Evolutionary conservation across 2,113 vertebrate genomes (phyloP).

Genomic region (Prunella fulvescens): DNA sequence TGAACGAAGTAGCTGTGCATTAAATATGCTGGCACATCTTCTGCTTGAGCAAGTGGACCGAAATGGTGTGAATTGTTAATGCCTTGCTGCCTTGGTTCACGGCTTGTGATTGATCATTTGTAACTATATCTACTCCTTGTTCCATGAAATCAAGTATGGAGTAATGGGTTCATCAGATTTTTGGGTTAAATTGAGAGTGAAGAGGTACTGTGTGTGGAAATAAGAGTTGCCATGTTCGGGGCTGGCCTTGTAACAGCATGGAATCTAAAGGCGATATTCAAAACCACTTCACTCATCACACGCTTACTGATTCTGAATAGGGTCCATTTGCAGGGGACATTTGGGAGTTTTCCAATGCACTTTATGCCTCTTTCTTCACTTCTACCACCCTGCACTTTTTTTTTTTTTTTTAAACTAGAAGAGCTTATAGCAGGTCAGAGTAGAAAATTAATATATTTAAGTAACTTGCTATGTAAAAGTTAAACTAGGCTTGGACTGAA

Average conservation of each 20-base stretch:
- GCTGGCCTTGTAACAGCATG: constrained; percentile 89
- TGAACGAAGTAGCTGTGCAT: constrained; percentile 83
- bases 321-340: constrained; percentile 86
- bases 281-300: constrained; percentile 91
- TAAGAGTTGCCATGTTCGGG: constrained; percentile 87
- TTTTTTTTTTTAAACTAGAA: not conserved
- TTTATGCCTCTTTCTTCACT: constrained; percentile 85
- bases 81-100: constrained; percentile 88
- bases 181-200: constrained; percentile 97
- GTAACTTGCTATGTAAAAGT: constrained; percentile 59
- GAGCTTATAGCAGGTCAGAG: constrained; percentile 63
- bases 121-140: constrained; percentile 94
- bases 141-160: constrained; percentile 94
- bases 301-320: constrained; percentile 94
- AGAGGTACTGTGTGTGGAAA: constrained; percentile 89
- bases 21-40: constrained; percentile 90
- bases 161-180: constrained; percentile 92
- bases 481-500: constrained; percentile 28
- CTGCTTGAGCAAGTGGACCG: constrained; percentile 89
- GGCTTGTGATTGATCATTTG: constrained; percentile 93
- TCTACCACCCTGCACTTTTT: constrained; percentile 62
- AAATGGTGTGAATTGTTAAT: constrained; percentile 93
- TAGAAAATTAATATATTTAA: constrained; percentile 70
- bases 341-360: constrained; percentile 87
- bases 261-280: constrained; percentile 91